Evolutionary conservation across 2,888 invertebrate genomes (phyloP).

Genomic region (Troilus luridus): DNA sequence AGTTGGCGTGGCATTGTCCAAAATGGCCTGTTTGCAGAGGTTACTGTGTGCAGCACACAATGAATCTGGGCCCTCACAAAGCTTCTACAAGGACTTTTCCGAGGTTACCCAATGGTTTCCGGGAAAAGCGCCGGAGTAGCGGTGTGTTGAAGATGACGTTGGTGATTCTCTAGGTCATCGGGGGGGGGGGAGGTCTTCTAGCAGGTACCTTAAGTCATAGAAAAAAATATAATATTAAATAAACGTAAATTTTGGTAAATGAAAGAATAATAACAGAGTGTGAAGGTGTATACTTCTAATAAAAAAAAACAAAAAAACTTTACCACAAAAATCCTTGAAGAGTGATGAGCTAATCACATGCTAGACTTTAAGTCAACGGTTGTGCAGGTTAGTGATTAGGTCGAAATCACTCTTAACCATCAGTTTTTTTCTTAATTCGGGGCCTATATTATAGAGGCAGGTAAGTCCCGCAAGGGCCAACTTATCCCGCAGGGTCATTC

Average conservation of each 20-base stretch:
- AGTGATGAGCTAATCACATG: no score
- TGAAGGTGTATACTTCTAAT: not conserved
- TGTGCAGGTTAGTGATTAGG: no score
- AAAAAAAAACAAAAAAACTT: not conserved
- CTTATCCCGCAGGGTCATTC: no score
- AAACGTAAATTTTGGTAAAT: not conserved
- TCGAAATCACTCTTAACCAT: no score
- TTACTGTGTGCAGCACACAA: not conserved
- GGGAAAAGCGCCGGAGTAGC: conserved; percentile 44
- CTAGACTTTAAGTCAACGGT: no score
- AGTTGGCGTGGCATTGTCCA: conserved; percentile 50
- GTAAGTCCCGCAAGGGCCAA: no score
- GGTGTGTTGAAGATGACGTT: conserved; percentile 41
- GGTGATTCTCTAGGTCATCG: conserved; percentile 1
- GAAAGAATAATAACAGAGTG: not conserved
- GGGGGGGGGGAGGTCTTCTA: not conserved
- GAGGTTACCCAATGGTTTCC: conserved; percentile 56
- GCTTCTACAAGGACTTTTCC: conserved; percentile 55
- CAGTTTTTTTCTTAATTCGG: no score
- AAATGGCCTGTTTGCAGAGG: conserved; percentile 57
- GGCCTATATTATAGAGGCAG: no score
- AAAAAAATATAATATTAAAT: not conserved
- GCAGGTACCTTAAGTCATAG: not conserved
- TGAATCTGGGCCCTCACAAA: not conserved
- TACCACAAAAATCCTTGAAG: no score